phyloP scores from a whole-genome alignment of 2,113 vertebrate species.

The Platycercus adscitus region DNA sequence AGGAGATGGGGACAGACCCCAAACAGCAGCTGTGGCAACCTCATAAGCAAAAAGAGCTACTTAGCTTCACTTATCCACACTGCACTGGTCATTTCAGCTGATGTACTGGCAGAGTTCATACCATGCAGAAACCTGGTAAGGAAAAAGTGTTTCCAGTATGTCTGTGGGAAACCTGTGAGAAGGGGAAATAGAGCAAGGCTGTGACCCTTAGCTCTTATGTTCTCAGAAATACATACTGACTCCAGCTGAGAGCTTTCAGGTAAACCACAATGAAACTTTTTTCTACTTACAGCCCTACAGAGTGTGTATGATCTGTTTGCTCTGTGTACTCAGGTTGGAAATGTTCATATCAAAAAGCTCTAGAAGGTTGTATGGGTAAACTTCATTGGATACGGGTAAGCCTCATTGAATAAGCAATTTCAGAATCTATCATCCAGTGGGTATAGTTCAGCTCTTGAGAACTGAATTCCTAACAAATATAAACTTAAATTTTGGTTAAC shows the following conservation, averaged over 20 bases:
- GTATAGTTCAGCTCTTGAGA: not conserved
- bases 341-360: not conserved
- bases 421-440: not conserved
- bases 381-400: not conserved
- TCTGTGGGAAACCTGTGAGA: not conserved
- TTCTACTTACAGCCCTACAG: not conserved
- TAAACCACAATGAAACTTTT: not conserved
- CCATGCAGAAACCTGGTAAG: not conserved
- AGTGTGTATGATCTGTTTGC: not conserved
- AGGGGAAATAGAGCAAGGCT: not conserved
- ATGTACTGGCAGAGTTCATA: not conserved
- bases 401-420: not conserved
- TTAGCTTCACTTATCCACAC: not conserved
- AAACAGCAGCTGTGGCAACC: not conserved
- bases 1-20: not conserved
- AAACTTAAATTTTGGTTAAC: not conserved
- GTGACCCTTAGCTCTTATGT: not conserved
- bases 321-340: not conserved
- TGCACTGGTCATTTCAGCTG: not conserved
- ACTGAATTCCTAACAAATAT: not conserved
- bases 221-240: not conserved
- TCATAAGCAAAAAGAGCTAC: not conserved
- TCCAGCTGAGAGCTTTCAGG: not conserved
- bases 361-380: not conserved
- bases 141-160: not conserved